Evolutionary conservation across 1,140 invertebrate species (phyloP).

Genomic region (Drosophila kikkawai): DNA sequence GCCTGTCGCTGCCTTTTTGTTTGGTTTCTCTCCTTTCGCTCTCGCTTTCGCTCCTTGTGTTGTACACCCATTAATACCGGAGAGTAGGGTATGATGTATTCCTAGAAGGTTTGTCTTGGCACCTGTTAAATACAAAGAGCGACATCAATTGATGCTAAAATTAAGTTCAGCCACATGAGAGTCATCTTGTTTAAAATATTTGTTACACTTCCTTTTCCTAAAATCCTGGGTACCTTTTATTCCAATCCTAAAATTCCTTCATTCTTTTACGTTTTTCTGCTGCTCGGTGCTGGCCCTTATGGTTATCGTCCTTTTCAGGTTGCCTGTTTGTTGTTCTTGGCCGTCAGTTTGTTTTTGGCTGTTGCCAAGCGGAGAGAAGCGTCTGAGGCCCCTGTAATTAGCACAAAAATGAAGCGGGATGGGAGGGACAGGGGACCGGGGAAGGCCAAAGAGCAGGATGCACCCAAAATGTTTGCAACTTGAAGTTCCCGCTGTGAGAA

Average conservation of each 20-base stretch:
- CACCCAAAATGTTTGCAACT: constrained; percentile 71
- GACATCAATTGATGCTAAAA: background rate
- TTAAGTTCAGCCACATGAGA: no score
- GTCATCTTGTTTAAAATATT: background rate
- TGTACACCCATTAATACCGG: background rate
- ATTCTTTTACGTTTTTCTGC: background rate
- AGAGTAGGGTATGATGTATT: background rate
- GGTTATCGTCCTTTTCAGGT: constrained; percentile 55
- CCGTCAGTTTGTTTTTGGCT: constrained; percentile 73
- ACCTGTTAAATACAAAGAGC: background rate
- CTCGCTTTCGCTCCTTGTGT: constrained; percentile 30
- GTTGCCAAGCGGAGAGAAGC: constrained; percentile 65
- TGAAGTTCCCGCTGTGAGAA: constrained; percentile 56
- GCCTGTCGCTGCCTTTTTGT: constrained; percentile 31
- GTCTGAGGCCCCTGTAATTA: constrained; percentile 73
- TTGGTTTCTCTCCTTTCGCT: constrained; percentile 38
- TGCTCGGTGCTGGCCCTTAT: constrained; percentile 25
- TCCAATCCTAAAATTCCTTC: background rate
- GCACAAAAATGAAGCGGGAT: constrained; percentile 55
- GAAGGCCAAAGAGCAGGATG: constrained; percentile 32
- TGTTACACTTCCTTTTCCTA: background rate
- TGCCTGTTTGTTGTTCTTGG: constrained; percentile 68
- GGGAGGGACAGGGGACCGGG: background rate
- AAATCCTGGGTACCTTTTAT: background rate
- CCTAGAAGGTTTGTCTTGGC: no score